Percentiles rank a stretch among this genome's conserved stretches.
Conservation (phyloP, 2,113 vertebrate genomes). For the Gorsachius goisagi region DNA sequence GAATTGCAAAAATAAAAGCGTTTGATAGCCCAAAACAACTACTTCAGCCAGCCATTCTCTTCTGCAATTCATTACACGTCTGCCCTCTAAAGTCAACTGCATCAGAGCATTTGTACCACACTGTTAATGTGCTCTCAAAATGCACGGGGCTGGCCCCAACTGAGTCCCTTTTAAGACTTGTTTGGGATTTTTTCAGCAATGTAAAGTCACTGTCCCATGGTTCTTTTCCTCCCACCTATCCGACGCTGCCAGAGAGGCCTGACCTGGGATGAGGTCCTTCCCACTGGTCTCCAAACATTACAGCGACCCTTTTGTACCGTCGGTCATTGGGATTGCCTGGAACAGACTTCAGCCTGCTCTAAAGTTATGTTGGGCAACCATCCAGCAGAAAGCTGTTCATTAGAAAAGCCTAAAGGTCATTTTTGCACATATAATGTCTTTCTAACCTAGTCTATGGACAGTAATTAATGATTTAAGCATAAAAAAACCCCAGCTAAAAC, state of each 20-base stretch:
- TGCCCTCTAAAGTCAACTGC: not conserved
- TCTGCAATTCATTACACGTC: not conserved
- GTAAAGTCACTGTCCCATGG: not conserved
- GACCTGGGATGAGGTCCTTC: not conserved
- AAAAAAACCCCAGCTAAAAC: slow-evolving; percentile 43
- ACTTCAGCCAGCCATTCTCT: slow-evolving; percentile 2
- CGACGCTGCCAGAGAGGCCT: not conserved
- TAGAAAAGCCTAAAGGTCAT: slow-evolving; percentile 38
- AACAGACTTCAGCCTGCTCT: slow-evolving; percentile 11
- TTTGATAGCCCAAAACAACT: slow-evolving; percentile 13
- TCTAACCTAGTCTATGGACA: not conserved
- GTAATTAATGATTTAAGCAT: slow-evolving; percentile 15
- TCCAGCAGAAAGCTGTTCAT: slow-evolving; percentile 39
- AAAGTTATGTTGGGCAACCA: slow-evolving; percentile 29
- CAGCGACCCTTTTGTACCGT: not conserved
- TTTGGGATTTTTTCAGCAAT: not conserved
- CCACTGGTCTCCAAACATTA: not conserved
- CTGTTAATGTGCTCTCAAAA: not conserved
- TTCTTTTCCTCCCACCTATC: not conserved
- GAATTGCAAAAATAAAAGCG: not conserved
- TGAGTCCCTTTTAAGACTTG: not conserved
- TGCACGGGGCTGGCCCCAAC: not conserved
- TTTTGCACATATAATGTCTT: slow-evolving; percentile 25
- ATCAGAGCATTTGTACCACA: not conserved
- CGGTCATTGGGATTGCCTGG: not conserved